Conservation (phyloP, 2,888 invertebrate species). For the Zhengitettix transpicula region DNA sequence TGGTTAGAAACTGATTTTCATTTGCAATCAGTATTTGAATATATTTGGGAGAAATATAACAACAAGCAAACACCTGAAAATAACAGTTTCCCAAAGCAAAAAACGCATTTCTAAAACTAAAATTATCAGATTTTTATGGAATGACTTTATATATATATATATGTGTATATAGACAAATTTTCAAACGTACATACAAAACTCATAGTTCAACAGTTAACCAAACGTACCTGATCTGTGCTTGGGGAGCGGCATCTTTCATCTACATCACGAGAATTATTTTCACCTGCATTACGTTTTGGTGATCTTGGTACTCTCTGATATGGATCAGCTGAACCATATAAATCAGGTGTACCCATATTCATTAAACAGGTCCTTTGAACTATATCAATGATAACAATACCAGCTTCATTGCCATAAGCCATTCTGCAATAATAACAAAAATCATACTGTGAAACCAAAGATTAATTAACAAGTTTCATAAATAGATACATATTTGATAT, state of each 20-base stretch:
- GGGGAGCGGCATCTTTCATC: conserved; percentile 53
- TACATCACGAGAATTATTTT: conserved; percentile 24
- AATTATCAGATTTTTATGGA: too few species aligned
- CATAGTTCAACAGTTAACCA: background rate
- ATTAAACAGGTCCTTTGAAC: conserved; percentile 77
- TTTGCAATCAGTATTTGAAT: too few species aligned
- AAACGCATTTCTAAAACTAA: too few species aligned
- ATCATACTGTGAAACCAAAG: background rate
- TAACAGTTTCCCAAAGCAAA: too few species aligned
- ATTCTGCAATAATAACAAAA: conserved; percentile 41
- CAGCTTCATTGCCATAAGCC: conserved; percentile 94
- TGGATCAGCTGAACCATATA: conserved; percentile 79
- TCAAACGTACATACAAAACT: too few species aligned
- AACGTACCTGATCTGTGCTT: conserved; percentile 70
- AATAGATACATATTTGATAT: background rate
- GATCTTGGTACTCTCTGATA: conserved; percentile 67
- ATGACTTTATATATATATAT: too few species aligned
- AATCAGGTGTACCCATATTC: conserved; percentile 76
- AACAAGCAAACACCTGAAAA: too few species aligned
- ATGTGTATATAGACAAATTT: too few species aligned
- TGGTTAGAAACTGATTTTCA: too few species aligned
- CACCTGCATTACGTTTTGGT: conserved; percentile 37
- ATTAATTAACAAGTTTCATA: background rate
- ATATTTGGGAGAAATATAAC: too few species aligned
- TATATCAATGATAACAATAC: conserved; percentile 88